These are phyloP conservation scores for Chaetogeoica ovagalla DNA, from an alignment of 2,888 invertebrate genomes.

Conservation along the genomic window DNA sequence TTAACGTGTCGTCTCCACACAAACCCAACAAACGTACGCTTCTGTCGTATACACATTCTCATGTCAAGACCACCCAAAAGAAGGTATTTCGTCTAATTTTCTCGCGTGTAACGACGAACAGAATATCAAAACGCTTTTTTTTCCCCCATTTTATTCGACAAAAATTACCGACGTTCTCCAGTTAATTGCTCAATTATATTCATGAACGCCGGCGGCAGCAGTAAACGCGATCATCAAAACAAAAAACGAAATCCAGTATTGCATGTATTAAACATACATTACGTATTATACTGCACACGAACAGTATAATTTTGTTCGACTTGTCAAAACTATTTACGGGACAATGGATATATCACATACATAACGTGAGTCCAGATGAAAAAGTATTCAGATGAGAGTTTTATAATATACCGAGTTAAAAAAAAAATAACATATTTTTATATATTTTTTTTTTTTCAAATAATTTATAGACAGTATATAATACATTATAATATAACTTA, in stretches of 20 bases:
- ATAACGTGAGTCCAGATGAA: background rate
- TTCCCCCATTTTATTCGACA: background rate
- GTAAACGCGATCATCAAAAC: constrained; percentile 1
- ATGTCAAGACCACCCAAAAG: constrained; percentile 41
- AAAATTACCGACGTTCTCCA: constrained; percentile 16
- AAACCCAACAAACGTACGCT: background rate
- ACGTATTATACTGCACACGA: background rate
- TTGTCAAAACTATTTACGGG: constrained; percentile 7
- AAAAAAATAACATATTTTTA: background rate
- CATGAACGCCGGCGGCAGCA: constrained; percentile 14
- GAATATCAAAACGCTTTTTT: constrained; percentile 17
- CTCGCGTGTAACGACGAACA: constrained; percentile 10
- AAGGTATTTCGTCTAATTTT: constrained; percentile 13
- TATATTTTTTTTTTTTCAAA: background rate
- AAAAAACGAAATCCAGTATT: background rate
- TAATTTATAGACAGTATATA: too few species aligned
- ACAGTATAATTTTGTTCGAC: constrained; percentile 29
- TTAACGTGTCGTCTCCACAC: background rate
- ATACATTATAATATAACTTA: too few species aligned
- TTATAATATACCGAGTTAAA: background rate
- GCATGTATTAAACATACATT: background rate
- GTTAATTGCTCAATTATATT: constrained; percentile 36
- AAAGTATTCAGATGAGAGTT: background rate
- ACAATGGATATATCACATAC: background rate
- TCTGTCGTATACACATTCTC: constrained; percentile 11